Evolutionary conservation across 2,113 vertebrate genomes (phyloP).

Genomic region (Hucho hucho): DNA sequence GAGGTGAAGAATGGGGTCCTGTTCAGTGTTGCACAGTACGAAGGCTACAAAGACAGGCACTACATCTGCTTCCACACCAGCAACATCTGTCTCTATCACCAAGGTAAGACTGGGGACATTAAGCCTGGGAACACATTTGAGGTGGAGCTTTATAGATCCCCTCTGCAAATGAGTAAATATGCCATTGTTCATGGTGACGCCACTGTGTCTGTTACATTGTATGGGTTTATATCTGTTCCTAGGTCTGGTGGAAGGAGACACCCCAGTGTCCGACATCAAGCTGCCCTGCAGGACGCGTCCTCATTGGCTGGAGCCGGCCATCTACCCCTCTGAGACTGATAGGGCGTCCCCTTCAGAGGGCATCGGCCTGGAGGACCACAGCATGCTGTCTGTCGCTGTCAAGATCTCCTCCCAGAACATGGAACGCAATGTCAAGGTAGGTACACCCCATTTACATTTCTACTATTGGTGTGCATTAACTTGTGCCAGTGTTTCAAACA

Average conservation of each 20-base stretch:
- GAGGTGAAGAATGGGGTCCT: slow-evolving; percentile 86
- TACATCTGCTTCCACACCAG: slow-evolving; percentile 91
- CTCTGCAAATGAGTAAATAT: not conserved
- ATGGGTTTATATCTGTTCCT: slow-evolving; percentile 6
- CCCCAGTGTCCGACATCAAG: slow-evolving; percentile 76
- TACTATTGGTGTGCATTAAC: too few species aligned
- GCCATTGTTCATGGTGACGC: not conserved
- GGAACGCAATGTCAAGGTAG: slow-evolving; percentile 91
- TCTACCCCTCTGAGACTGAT: slow-evolving; percentile 86
- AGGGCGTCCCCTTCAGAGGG: slow-evolving; percentile 78
- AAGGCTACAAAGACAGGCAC: slow-evolving; percentile 93
- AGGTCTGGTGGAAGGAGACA: slow-evolving; percentile 83
- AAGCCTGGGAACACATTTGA: not conserved
- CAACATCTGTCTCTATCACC: slow-evolving; percentile 88
- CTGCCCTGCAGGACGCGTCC: slow-evolving; percentile 85
- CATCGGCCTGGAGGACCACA: slow-evolving; percentile 81
- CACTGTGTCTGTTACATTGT: not conserved
- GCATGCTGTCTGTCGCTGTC: slow-evolving; percentile 92
- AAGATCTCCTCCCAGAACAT: slow-evolving; percentile 88
- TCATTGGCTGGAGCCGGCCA: slow-evolving; percentile 91
- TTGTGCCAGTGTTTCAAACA: too few species aligned
- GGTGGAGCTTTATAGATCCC: too few species aligned
- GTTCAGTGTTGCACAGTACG: slow-evolving; percentile 89
- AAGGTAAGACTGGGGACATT: slow-evolving; percentile 76
- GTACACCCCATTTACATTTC: not conserved